Base-by-base conservation (phyloP, 1,140 invertebrate species). In the Ips typographus region DNA sequence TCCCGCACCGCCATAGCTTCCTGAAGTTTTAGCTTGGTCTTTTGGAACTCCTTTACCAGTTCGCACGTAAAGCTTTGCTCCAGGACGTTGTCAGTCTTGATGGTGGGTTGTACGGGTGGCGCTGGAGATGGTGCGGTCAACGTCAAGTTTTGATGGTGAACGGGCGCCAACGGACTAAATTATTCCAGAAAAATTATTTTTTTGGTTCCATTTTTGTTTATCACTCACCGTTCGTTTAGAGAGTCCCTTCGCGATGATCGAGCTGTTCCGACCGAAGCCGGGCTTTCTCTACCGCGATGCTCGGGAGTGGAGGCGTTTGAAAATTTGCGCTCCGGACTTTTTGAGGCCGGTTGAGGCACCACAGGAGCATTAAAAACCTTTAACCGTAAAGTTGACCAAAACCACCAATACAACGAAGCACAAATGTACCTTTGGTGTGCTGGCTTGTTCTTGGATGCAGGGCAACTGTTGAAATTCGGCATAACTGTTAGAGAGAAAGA, bases 21-120 rank as follows among this genome's bases (percentile, higher is more conserved):
- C 77, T 88, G 87, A 61, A 88, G 78, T 71, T 83, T 84, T 72
- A 89, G 88, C 73, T 90, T 90, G 72, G 89, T 87, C 56, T 87
- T 88, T 72, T 91, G 89, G 74, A 88, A 91, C 75, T 91, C 89
- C 70, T 89, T 90, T 39, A 90, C 82, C 37, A 91, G 75, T 74
- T 90, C 89, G 36, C 89, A 85, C 72, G 85, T 84, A 73, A 85
- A 89, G 75, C 85, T 86, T 40, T 86, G 86, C 62, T 88, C 86
- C 8, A 68, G 42, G 61, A 72, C 69, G 58, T 68, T 61, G 39
- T 4, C 8, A 37, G 76, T 68, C 1, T 77, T 65, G 3, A 78
- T 70, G 1, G 79, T 78, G 7, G 80, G 76, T 74, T 84, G 74
- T 49, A 70, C 74, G 6, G 36, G n/a, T 4, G 57, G 3, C 2